These are phyloP conservation scores for Drosophila lutescens DNA, from an alignment of 2,888 invertebrate species.

Conservation along the genomic window DNA sequence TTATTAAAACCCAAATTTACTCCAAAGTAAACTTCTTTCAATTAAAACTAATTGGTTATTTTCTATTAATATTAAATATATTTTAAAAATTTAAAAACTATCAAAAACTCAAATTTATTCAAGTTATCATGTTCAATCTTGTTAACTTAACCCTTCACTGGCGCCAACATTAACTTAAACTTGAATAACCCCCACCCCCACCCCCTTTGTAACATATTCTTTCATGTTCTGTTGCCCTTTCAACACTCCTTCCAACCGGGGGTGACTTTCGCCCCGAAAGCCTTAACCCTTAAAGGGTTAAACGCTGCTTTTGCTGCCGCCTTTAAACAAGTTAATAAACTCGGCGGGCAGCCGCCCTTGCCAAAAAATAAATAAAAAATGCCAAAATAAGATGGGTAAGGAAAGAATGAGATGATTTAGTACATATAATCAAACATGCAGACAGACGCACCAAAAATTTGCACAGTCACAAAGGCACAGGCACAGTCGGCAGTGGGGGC, in stretches of 20 bases:
- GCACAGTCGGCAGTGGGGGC: slow-evolving; percentile 7
- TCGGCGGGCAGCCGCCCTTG: slow-evolving; percentile 20
- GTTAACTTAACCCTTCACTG: slow-evolving; percentile 1
- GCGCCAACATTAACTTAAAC: not conserved
- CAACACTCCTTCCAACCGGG: slow-evolving; percentile 13
- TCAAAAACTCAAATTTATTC: not conserved
- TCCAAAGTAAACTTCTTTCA: too few species aligned
- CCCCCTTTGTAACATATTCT: slow-evolving; percentile 9
- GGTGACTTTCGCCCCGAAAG: slow-evolving; percentile 8
- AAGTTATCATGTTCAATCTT: not conserved
- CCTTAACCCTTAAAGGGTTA: slow-evolving; percentile 57
- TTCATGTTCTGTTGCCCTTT: slow-evolving; percentile 23
- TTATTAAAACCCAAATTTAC: not conserved
- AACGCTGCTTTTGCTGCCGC: slow-evolving; percentile 46
- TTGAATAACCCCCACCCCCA: too few species aligned
- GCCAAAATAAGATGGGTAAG: slow-evolving; percentile 11
- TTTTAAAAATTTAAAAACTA: not conserved
- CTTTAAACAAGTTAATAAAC: slow-evolving; percentile 75
- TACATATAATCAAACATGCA: slow-evolving; percentile 71
- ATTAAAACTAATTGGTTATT: too few species aligned
- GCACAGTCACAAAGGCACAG: slow-evolving; percentile 56
- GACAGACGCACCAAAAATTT: slow-evolving; percentile 66
- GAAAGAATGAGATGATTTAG: slow-evolving; percentile 68
- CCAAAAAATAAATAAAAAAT: slow-evolving; percentile 45
- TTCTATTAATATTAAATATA: too few species aligned